Base-by-base conservation (phyloP, 2,797 vertebrate genomes). In the Molossus alvarezi region DNA sequence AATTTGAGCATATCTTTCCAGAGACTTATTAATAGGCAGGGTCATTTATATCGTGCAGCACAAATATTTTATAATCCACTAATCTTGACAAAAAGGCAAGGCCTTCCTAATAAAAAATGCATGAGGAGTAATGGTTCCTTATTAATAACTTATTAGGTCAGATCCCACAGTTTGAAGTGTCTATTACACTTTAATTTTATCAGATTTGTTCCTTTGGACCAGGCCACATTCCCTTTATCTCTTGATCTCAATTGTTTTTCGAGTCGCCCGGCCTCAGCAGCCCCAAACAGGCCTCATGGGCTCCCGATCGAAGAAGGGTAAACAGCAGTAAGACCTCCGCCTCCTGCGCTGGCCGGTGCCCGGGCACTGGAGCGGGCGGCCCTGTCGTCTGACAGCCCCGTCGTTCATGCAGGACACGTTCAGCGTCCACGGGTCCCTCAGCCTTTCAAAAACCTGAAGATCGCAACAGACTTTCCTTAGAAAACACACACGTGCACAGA, bases 71-170 rank as follows among this genome's bases (percentile, higher is more conserved):
- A 99, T 99, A 99, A 99, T 98, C 99, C 98, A 99, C 98, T 98
- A 99, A 99, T 99, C 99, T 98, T 99, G 99, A 99, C 99, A 99
- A 99, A 99, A 99, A 99, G 99, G 99, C 99, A 99, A 99, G 99
- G 99, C 99, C 99, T 99, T 98, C 97, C 98, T 99, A 98, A 99
- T 99, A 99, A 99, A 99, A 99, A 99, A 99, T 99, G 99, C 97
- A 99, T 99, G 99, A 99, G 99, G 99, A 99, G 98, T 99, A 99
- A 99, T 99, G 99, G 99, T 98, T 98, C 98, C 99, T 99, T 99
- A 99, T 99, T 99, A 99, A 99, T 99, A 99, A 99, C 99, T 99
- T 98, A 99, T 99, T 98, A 99, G 98, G 98, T 98, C 99, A 98
- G 98, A 98, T 99, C 98, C 98, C 98, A 99, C 98, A 98, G 98